phyloP scores from a whole-genome alignment of 2,113 vertebrate species.

The Phoxinus phoxinus region DNA sequence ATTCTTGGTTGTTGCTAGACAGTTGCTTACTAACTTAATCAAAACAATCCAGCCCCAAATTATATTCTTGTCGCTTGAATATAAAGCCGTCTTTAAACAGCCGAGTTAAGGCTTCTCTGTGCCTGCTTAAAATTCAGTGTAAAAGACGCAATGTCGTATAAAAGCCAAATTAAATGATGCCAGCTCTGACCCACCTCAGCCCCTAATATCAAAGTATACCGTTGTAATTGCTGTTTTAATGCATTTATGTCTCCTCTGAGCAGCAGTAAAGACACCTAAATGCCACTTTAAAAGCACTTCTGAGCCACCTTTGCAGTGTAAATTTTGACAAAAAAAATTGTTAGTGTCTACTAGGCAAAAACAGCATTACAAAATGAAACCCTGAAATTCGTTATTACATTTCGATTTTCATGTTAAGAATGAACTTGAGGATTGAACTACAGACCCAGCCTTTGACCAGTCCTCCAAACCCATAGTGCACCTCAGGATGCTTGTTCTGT shows the following conservation, averaged over 20 bases:
- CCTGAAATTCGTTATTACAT: background rate
- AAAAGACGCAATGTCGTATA: background rate
- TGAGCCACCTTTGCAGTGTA: background rate
- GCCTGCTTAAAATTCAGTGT: background rate
- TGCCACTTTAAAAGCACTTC: background rate
- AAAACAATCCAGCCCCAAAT: background rate
- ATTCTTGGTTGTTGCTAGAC: too few relatives aligned
- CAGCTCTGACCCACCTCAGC: background rate
- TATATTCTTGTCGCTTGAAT: background rate
- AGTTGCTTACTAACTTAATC: too few relatives aligned
- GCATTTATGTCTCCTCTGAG: background rate
- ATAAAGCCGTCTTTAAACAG: background rate
- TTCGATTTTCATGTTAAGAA: background rate
- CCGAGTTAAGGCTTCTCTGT: background rate
- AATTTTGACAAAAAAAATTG: too few relatives aligned
- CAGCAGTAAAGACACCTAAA: background rate
- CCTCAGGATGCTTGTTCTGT: constrained; percentile 1
- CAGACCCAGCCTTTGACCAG: background rate
- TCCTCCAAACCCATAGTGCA: background rate
- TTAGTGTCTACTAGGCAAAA: background rate
- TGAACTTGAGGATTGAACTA: background rate
- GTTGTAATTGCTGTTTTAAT: background rate
- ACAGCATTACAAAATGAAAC: background rate
- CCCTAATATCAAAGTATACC: background rate
- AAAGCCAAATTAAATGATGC: background rate